Conservation (phyloP, 2,888 invertebrate species). For the Meteorus colon region DNA sequence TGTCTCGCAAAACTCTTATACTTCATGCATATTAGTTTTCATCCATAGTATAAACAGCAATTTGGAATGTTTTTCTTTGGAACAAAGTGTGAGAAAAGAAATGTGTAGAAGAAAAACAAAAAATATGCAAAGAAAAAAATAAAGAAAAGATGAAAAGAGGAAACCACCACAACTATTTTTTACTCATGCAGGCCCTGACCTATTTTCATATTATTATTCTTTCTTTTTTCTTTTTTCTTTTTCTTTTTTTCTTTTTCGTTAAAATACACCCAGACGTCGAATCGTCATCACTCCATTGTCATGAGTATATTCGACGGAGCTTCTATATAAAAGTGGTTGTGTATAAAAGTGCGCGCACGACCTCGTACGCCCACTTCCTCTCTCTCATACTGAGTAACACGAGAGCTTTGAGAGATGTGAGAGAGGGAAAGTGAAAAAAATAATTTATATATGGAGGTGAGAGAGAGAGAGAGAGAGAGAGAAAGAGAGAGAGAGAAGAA, state of each 20-base stretch:
- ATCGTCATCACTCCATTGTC: constrained; percentile 50
- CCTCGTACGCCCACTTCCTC: constrained; percentile 59
- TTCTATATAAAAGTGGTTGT: constrained; percentile 25
- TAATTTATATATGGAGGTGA: not conserved
- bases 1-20: constrained; percentile 28
- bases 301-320: constrained; percentile 30
- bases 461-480: not conserved
- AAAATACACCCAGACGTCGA: constrained; percentile 53
- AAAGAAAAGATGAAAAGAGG: constrained; percentile 49
- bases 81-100: not conserved
- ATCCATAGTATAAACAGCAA: not conserved
- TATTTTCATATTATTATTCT: constrained; percentile 47
- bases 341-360: constrained; percentile 38
- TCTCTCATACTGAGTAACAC: constrained; percentile 3
- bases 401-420: not conserved
- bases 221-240: constrained; percentile 45
- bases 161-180: constrained; percentile 44
- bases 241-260: constrained; percentile 36
- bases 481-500: not conserved
- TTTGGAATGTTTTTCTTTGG: no score
- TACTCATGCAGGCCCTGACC: constrained; percentile 58
- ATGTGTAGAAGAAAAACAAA: constrained; percentile 19
- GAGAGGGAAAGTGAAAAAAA: not conserved
- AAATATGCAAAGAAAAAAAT: not conserved
- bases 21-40: not conserved